Evolutionary conservation across 2,113 vertebrate genomes (phyloP), one percentile per base, ranked within the genome.

Genomic region (Odocoileus hemionus): DNA sequence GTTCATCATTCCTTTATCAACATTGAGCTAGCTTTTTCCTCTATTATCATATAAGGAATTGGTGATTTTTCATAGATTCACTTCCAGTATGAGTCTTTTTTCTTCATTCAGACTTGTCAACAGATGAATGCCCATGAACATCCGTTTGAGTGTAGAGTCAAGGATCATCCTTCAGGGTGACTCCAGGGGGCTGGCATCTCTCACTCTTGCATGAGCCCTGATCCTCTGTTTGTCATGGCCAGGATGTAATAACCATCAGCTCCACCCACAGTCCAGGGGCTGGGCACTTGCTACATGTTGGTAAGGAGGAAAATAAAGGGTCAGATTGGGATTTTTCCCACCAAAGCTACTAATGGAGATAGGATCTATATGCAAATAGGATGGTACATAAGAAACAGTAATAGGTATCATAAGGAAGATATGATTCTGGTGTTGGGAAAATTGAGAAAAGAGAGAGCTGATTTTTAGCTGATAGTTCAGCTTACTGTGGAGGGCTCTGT

Each of bases 101-200:
- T 92, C 94, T 96, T 97, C 76, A 94, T 89, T 96, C 90, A 92
- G 45, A 80, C 92, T 96, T 86, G 76, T 93, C 91, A 93, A 84
- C 94, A 95, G 88, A 91, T 84, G 92, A 91, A 60, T 89, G 78
- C 67, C 88, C 47, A 2, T 26, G 86, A 91, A 61, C 80, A 92
- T 97, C 58, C 80, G 67, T 70, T 88, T 89, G 86, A 76, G 36
- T 84, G 28, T 14, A 30, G 79, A 92, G 47, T 91, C 36, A 21
- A 67, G 91, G 45, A 74, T 74, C 79, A 70, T 93, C 39, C 2
- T 67, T 92, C 67, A 89, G 58, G 5, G 55, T 84, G 74, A 15
- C 26, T 94, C 33, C 12, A 67, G 52, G 80, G 43, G 79, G 30
- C 74, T 96, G 82, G 50, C 54, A 88, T 39, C 36, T 67, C 43